phyloP scores from a whole-genome alignment of 2,888 invertebrate genomes.

The Neoscelio sp. region DNA sequence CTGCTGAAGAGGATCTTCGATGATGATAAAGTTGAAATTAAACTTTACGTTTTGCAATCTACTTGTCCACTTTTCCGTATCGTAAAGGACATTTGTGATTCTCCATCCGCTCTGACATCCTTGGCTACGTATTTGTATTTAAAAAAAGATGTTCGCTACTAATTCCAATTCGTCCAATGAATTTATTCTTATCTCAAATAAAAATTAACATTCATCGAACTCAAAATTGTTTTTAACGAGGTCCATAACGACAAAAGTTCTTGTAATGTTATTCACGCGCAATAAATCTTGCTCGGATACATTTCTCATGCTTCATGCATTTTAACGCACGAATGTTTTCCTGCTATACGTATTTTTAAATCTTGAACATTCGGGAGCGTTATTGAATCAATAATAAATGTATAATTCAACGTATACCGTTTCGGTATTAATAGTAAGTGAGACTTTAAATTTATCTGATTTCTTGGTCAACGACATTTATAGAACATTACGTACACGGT shows the following conservation, averaged over 20 bases:
- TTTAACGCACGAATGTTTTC: neutral
- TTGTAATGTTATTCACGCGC: too few species aligned
- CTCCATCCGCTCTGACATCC: neutral
- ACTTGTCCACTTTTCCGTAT: neutral
- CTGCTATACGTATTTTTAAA: neutral
- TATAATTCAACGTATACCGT: too few species aligned
- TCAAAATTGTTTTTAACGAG: too few species aligned
- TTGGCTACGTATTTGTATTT: neutral
- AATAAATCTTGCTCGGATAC: too few species aligned
- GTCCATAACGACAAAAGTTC: too few species aligned
- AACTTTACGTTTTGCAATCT: slow-evolving; percentile 9
- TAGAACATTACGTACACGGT: neutral
- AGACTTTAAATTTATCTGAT: too few species aligned
- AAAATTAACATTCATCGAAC: too few species aligned
- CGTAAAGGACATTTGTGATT: slow-evolving; percentile 11
- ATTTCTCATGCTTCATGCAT: too few species aligned
- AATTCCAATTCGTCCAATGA: neutral
- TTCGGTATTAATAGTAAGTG: too few species aligned
- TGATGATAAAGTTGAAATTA: slow-evolving; percentile 11
- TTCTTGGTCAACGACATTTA: neutral
- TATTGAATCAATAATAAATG: neutral
- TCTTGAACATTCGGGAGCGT: neutral
- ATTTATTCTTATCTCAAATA: too few species aligned
- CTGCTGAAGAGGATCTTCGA: neutral
- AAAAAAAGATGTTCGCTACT: neutral